Base-by-base conservation (phyloP, 2,888 invertebrate species). In the Buathra laborator region DNA sequence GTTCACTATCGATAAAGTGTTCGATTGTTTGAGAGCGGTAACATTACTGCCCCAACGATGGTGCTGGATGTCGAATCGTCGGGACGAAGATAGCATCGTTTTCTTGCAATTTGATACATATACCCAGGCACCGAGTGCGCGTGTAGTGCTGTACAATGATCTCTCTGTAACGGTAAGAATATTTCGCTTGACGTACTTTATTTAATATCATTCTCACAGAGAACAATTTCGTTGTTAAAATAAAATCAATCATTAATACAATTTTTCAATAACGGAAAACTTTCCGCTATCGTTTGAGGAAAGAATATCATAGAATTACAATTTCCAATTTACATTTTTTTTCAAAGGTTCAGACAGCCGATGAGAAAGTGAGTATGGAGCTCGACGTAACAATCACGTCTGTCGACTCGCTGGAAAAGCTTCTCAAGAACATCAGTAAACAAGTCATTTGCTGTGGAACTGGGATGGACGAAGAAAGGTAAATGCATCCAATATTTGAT, bases 381-480 rank as follows among this genome's bases (percentile, higher is more conserved):
- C 29, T 48, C 12, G 68, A 19, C 6, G 24, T 46, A 14, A 68
- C 14, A 48, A 24, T 48, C 9, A 29, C 68, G 46, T 68, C 68
- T 19, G 24, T 68, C 5, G 6, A 48, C 46, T 29, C 24, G 19
- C 46, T 46, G 29, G 48, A 48, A 1, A 44, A 9, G 7, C 48
- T 68, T 29, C 48, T 68, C 48, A 14, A 46, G 9, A 46, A 68
- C 16, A 48, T 48, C 46, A 29, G 46, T 12, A 10, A 48, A n/a
- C 46, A 48, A 68, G 19, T 46, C 4, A 6, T 68, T 3, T 68
- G 68, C 29, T 12, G 46, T 48, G 68, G 68, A 4, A 48, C 24
- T 68, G 68, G 68, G 24, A 48, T 68, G 48, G 14, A 68, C 24
- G 29, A 48, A 48, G 29, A 68, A 68, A 68, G 68, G 68, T 68